Percentiles rank a stretch among this genome's conserved stretches.
These are phyloP conservation scores for Drosophila burlai DNA, from an alignment of 1,140 invertebrate species.

Conservation along the genomic window DNA sequence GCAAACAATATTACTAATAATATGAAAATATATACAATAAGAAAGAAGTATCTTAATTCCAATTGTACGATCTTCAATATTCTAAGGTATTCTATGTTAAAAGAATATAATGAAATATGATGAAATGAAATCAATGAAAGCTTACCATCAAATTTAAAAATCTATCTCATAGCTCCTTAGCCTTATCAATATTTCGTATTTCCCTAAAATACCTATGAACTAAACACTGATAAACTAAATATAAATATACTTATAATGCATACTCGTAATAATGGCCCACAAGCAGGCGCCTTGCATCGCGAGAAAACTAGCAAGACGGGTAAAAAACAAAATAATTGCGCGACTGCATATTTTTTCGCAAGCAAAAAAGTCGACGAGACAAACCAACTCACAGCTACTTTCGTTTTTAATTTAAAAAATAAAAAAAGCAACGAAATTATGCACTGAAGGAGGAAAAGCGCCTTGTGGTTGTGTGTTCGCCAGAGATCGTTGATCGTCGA, in stretches of 20 bases:
- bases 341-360: slow-evolving; percentile 76
- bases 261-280: slow-evolving; percentile 29
- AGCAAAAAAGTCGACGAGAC: slow-evolving; percentile 32
- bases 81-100: background rate
- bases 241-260: slow-evolving; percentile 11
- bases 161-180: background rate
- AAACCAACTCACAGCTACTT: slow-evolving; percentile 66
- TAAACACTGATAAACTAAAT: background rate
- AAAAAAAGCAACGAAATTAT: slow-evolving; percentile 36
- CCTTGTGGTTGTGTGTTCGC: slow-evolving; percentile 37
- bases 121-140: no score
- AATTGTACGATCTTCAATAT: background rate
- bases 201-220: background rate
- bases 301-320: slow-evolving; percentile 48
- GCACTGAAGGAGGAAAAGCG: slow-evolving; percentile 66
- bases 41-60: background rate
- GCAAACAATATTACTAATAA: background rate
- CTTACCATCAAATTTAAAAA: background rate
- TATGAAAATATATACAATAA: background rate
- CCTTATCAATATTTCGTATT: slow-evolving; percentile 6
- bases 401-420: slow-evolving; percentile 79
- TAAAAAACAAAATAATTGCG: slow-evolving; percentile 70
- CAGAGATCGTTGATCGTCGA: slow-evolving; percentile 56
- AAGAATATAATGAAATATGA: background rate
- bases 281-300: slow-evolving; percentile 52